phyloP scores from a whole-genome alignment of 2,888 invertebrate genomes.

The Amphipyra tragopoginis region DNA sequence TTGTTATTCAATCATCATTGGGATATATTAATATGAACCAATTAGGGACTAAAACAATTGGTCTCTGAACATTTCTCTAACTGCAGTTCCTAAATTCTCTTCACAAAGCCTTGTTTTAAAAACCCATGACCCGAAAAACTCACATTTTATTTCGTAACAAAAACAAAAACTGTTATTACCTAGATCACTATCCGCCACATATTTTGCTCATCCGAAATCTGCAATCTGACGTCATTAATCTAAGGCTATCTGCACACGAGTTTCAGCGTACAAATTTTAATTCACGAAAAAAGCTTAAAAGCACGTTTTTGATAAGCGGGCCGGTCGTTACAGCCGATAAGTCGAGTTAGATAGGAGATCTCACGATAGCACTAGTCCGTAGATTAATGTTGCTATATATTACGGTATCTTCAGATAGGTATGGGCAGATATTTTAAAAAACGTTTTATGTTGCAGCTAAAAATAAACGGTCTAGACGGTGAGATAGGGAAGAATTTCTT shows the following conservation, averaged over 20 bases:
- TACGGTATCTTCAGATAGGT: conserved; percentile 40
- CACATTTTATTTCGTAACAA: conserved; percentile 20
- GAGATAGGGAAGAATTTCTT: conserved; percentile 27
- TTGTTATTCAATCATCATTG: no score
- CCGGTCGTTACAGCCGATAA: conserved; percentile 63
- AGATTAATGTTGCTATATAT: conserved; percentile 51
- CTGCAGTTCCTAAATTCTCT: conserved; percentile 1
- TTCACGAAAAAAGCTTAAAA: conserved; percentile 58
- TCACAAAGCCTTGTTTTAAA: background rate
- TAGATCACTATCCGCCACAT: conserved; percentile 41
- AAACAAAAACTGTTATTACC: conserved; percentile 35
- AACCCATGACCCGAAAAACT: conserved; percentile 21
- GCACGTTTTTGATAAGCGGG: conserved; percentile 63
- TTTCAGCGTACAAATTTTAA: conserved; percentile 51
- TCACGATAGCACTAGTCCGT: conserved; percentile 47
- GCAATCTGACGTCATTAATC: conserved; percentile 59
- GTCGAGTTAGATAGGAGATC: conserved; percentile 57
- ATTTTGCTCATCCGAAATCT: conserved; percentile 54
- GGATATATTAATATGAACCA: no score
- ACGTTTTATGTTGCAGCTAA: conserved; percentile 34
- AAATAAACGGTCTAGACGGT: conserved; percentile 47
- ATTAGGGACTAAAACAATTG: no score
- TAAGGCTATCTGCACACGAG: conserved; percentile 56
- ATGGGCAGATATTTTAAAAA: conserved; percentile 36
- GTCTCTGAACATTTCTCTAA: no score